Percentiles rank a stretch among this genome's conserved stretches.
Evolutionary conservation across 1,140 invertebrate genomes (phyloP).

Genomic region (Eurosta solidaginis): DNA sequence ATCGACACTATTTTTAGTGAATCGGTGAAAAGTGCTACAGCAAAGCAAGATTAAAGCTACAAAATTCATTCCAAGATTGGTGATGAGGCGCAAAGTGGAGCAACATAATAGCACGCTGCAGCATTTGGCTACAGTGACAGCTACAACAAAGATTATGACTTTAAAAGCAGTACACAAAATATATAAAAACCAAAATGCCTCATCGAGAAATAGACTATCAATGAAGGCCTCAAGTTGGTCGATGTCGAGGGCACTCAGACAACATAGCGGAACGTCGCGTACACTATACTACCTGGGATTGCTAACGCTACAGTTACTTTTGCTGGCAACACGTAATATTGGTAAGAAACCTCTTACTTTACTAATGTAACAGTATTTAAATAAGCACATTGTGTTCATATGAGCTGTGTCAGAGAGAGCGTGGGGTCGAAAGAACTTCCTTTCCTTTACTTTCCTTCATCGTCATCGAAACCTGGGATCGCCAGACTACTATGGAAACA

Average conservation of each 20-base stretch:
- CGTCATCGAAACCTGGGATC: too few species aligned
- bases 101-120: neutral
- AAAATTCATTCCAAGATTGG: neutral
- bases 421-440: too few species aligned
- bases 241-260: neutral
- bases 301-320: neutral
- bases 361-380: too few species aligned
- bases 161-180: neutral
- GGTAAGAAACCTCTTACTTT: too few species aligned
- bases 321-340: conserved; percentile 5
- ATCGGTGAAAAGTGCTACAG: neutral
- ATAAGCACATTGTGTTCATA: too few species aligned
- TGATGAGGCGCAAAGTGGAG: conserved; percentile 1
- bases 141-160: neutral
- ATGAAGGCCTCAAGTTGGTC: neutral
- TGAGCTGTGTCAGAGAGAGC: too few species aligned
- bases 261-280: neutral
- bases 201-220: neutral
- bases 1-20: neutral
- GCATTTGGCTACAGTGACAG: neutral
- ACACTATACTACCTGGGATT: neutral
- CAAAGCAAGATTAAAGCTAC: neutral
- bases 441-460: too few species aligned
- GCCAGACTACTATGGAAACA: too few species aligned
- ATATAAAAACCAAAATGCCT: neutral